Base-by-base conservation (phyloP, 2,888 invertebrate genomes). In the Platynereis dumerilii region DNA sequence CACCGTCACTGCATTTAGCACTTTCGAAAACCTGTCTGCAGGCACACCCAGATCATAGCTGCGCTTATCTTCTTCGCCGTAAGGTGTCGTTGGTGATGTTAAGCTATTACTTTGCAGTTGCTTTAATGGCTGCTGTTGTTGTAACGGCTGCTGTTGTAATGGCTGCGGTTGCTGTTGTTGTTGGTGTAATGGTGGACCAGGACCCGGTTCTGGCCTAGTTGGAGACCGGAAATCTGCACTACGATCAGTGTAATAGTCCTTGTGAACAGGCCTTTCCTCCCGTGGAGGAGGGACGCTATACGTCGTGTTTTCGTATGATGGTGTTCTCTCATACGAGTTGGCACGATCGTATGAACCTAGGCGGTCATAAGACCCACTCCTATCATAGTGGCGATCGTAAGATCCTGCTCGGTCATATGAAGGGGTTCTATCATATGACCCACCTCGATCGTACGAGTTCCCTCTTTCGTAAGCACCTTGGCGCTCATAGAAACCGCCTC, bases 1-100 rank as follows among this genome's bases (percentile, higher is more conserved):
- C 48, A 83, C 72, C 61, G 82, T 77, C 22, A 80, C 78, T 66
- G 82, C 80, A 71, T 80, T 80, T 66, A 81, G 79, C 27, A 82
- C 74, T 65, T 80, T 78, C 24, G 71, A 69, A 63, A 72, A 70
- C 2, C 69, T 48, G 34, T 34, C 34, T 52, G 52, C 20, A n/a
- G 52, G 24, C 20, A 22, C 20, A 20, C 22, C 48, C 22, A 48
- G 7, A 48, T 48, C 20, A n/a, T 22, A 20, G 22, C 48, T 48
- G 22, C 48, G 48, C 22, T 48, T 22, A n/a, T 48, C 48, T n/a
- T 48, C 48, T 20, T 22, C 48, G 20, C 52, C 52, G n/a, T 52
- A 52, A n/a, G 52, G 52, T 17, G 15, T 55, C 15, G 55, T 55
- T 55, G 22, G n/a, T 55, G 48, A n/a, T 12, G 10, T 42, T 48